These are phyloP conservation scores for Camponotus fellah DNA, from an alignment of 2,888 invertebrate genomes.

Conservation along the genomic window DNA sequence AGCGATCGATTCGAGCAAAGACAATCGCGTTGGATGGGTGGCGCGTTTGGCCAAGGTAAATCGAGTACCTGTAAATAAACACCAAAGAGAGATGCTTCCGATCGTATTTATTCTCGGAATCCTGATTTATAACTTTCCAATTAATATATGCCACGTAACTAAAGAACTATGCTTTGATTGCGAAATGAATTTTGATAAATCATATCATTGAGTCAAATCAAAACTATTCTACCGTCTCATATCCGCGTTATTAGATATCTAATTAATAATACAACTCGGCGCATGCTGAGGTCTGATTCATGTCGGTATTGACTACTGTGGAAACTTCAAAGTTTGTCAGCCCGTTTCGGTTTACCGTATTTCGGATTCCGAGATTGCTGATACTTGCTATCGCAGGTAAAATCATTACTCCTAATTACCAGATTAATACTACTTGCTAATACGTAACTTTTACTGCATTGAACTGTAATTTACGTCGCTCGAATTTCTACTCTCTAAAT, in stretches of 20 bases:
- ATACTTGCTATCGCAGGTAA: constrained; percentile 38
- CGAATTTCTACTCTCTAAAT: too few species aligned
- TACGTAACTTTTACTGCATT: constrained; percentile 9
- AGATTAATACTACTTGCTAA: constrained; percentile 41
- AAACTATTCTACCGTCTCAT: neutral
- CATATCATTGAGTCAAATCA: neutral
- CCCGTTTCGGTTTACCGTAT: constrained; percentile 21
- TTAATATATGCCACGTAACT: neutral
- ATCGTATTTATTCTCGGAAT: neutral
- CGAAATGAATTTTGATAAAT: neutral
- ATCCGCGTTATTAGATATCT: neutral
- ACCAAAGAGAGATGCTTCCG: neutral
- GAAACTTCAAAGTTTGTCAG: constrained; percentile 35
- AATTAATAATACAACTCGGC: constrained; percentile 20
- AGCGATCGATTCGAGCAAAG: constrained; percentile 90
- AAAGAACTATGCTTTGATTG: neutral
- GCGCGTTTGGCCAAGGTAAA: constrained; percentile 91
- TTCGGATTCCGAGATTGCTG: constrained; percentile 46
- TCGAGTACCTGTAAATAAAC: constrained; percentile 89
- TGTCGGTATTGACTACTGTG: constrained; percentile 23
- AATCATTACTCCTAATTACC: constrained; percentile 34
- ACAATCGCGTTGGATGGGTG: constrained; percentile 92
- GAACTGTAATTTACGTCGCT: neutral
- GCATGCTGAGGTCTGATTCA: constrained; percentile 10
- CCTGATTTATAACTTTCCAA: constrained; percentile 1